A percentile compares a stretch with the other conserved stretches of the same genome.
Conservation (phyloP, 2,888 invertebrate species). For the Agonopterix alstromeriana region DNA sequence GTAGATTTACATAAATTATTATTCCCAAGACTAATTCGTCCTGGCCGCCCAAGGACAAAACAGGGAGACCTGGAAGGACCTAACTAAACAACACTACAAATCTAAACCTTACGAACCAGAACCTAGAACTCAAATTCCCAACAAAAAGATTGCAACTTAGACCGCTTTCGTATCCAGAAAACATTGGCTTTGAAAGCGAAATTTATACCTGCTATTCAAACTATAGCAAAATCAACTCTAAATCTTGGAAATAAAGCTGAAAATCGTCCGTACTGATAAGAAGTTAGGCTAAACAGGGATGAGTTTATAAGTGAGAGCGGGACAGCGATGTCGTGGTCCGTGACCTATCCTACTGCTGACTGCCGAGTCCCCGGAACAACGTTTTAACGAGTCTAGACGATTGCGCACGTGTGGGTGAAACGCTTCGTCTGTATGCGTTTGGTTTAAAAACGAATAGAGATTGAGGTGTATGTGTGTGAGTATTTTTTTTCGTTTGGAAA, state of each 20-base stretch:
- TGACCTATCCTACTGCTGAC: constrained; percentile 77
- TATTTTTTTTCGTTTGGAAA: neutral
- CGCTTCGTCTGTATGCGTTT: neutral
- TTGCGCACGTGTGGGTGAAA: constrained; percentile 29
- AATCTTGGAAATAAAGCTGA: constrained; percentile 21
- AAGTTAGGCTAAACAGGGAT: constrained; percentile 29
- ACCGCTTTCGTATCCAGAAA: constrained; percentile 25
- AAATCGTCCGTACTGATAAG: constrained; percentile 21
- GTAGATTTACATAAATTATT: constrained; percentile 73
- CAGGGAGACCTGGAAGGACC: constrained; percentile 56
- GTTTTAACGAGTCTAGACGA: constrained; percentile 72
- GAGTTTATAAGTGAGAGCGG: constrained; percentile 32
- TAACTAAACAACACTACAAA: constrained; percentile 16
- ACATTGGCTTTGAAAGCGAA: constrained; percentile 66
- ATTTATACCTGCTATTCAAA: constrained; percentile 57
- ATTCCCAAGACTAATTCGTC: constrained; percentile 72
- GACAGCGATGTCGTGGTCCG: constrained; percentile 53
- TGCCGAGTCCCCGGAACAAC: constrained; percentile 72
- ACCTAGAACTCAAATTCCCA: neutral
- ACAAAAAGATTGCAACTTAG: constrained; percentile 20
- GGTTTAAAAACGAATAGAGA: neutral
- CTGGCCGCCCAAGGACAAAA: constrained; percentile 66
- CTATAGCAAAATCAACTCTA: constrained; percentile 11
- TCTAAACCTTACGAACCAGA: constrained; percentile 14
- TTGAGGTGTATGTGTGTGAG: too few relatives aligned